These are phyloP conservation scores for Todiramphus chloris DNA, from an alignment of 2,113 vertebrate genomes.

Conservation along the genomic window DNA sequence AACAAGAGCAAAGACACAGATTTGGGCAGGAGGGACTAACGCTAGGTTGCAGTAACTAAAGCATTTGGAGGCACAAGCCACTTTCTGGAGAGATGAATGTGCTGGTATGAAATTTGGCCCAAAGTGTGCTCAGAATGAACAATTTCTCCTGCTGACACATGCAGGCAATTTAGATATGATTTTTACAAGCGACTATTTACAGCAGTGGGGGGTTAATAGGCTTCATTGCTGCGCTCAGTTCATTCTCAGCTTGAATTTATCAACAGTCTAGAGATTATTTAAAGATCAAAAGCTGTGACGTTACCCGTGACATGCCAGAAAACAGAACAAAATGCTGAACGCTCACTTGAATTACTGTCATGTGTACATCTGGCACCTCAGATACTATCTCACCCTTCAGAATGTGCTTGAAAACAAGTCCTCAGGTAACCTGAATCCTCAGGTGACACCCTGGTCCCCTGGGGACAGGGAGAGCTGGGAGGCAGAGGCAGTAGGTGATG, in stretches of 20 bases:
- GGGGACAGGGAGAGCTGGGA: background rate
- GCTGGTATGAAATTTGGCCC: background rate
- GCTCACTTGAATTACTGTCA: background rate
- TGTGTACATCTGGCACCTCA: background rate
- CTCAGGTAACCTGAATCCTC: background rate
- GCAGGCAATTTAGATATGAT: background rate
- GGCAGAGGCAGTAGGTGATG: background rate
- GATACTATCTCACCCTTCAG: background rate
- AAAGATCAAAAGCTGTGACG: background rate
- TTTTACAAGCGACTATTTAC: background rate
- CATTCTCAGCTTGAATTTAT: background rate
- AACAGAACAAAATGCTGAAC: background rate
- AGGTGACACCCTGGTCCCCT: background rate
- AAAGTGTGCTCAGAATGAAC: background rate
- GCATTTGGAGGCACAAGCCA: background rate
- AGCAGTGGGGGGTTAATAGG: background rate
- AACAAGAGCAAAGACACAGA: background rate
- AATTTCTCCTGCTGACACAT: background rate
- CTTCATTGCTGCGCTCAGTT: background rate
- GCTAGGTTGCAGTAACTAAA: background rate
- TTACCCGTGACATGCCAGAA: background rate
- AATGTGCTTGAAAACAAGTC: constrained; percentile 1
- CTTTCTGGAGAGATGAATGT: background rate
- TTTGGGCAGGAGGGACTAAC: background rate
- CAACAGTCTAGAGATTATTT: background rate